Percentiles rank a stretch among this genome's conserved stretches.
Evolutionary conservation across 2,113 vertebrate species (phyloP).

Genomic region (Rhinoderma darwinii): DNA sequence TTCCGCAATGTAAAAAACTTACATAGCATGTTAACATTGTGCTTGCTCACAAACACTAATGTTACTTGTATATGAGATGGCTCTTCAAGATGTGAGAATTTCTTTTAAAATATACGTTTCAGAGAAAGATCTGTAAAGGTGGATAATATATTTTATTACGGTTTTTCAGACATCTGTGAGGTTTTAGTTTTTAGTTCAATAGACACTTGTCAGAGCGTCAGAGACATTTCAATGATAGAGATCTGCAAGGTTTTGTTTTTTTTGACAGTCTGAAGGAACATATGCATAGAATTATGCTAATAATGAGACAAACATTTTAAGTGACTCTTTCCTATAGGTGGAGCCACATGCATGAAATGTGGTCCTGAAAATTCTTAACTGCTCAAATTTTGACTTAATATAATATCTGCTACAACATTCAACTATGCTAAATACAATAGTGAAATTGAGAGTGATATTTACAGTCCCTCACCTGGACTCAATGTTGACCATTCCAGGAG

Average conservation of each 20-base stretch:
- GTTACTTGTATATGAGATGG: background rate
- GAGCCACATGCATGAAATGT: constrained; percentile 8
- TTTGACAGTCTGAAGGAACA: background rate
- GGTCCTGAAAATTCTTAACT: background rate
- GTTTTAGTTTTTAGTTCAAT: constrained; percentile 9
- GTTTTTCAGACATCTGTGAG: constrained; percentile 15
- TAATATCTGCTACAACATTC: background rate
- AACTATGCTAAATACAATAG: background rate
- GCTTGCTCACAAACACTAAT: background rate
- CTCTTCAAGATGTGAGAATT: background rate
- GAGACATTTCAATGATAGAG: background rate
- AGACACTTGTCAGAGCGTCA: background rate
- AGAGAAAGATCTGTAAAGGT: background rate
- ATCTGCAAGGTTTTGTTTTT: background rate
- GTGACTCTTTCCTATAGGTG: background rate
- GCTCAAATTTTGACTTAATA: background rate
- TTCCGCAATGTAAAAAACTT: background rate
- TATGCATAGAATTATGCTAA: background rate
- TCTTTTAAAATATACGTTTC: background rate
- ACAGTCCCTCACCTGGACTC: no score
- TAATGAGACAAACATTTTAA: background rate
- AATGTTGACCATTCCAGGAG: no score
- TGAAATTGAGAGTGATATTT: background rate
- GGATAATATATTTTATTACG: constrained; percentile 12
- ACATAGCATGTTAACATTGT: background rate